These are phyloP conservation scores for Apantesis nais DNA, from an alignment of 2,888 invertebrate species.

Conservation along the genomic window DNA sequence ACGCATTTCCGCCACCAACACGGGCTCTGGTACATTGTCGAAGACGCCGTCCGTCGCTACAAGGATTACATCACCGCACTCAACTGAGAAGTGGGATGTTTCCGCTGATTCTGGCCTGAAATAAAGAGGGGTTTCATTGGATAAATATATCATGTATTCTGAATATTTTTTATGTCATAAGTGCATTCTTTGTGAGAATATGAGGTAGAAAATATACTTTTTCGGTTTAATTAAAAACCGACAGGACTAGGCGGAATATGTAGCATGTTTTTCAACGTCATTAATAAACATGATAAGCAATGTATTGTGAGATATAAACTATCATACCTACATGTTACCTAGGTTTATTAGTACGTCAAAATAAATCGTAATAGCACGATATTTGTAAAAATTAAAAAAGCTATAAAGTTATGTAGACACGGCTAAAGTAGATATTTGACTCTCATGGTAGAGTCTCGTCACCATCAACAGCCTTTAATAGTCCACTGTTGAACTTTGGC, in stretches of 20 bases:
- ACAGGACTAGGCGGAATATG: not conserved
- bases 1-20: constrained; percentile 94
- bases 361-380: not conserved
- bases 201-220: not conserved
- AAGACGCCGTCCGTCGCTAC: constrained; percentile 99
- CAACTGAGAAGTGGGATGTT: constrained; percentile 93
- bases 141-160: not conserved
- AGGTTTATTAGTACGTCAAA: not conserved
- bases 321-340: not conserved
- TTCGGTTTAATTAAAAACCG: not conserved
- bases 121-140: constrained; percentile 10
- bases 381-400: too few relatives aligned
- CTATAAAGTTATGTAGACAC: too few relatives aligned
- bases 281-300: not conserved
- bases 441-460: too few relatives aligned
- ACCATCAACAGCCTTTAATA: too few relatives aligned
- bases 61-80: constrained; percentile 97
- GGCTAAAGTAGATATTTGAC: too few relatives aligned
- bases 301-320: not conserved
- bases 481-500: too few relatives aligned
- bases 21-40: constrained; percentile 97
- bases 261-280: not conserved
- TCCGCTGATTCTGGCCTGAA: constrained; percentile 95
- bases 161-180: not conserved
- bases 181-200: not conserved